These are phyloP conservation scores for Xiphophorus maculatus DNA, from an alignment of 2,113 vertebrate genomes.

Conservation along the genomic window DNA sequence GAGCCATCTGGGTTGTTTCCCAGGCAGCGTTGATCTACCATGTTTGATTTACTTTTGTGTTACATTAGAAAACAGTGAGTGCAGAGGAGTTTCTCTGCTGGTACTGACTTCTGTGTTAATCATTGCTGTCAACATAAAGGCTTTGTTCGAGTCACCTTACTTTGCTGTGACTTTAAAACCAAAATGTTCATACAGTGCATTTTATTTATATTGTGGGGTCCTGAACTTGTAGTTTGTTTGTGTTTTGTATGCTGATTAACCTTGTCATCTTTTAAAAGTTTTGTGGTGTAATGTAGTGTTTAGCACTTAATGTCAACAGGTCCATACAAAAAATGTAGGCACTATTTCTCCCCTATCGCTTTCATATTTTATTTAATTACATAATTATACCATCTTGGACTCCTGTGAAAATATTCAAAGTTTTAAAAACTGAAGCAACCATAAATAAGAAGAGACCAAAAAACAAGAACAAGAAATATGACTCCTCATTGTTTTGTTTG, in stretches of 20 bases:
- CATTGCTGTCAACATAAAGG: neutral
- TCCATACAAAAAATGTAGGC: neutral
- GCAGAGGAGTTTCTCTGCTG: neutral
- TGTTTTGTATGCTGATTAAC: too few relatives aligned
- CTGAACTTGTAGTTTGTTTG: too few relatives aligned
- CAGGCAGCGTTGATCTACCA: neutral
- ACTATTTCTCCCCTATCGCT: neutral
- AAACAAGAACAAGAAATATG: neutral
- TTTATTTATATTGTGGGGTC: too few relatives aligned
- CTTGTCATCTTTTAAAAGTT: too few relatives aligned
- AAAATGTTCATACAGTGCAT: too few relatives aligned
- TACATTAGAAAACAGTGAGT: neutral
- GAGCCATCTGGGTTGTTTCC: neutral
- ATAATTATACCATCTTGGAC: neutral
- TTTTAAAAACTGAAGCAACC: neutral
- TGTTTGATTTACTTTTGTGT: conserved; percentile 9
- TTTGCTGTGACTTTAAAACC: too few relatives aligned
- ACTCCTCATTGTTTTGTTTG: neutral
- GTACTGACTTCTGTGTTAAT: neutral
- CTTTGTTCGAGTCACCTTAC: too few relatives aligned
- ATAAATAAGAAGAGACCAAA: neutral
- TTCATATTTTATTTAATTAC: neutral
- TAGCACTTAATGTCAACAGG: too few relatives aligned
- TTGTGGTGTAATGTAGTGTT: too few relatives aligned
- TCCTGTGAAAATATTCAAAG: neutral